Evolutionary conservation across 1,140 invertebrate genomes (phyloP), one percentile per base, ranked within the genome.

Genomic region (Araneus ventricosus): DNA sequence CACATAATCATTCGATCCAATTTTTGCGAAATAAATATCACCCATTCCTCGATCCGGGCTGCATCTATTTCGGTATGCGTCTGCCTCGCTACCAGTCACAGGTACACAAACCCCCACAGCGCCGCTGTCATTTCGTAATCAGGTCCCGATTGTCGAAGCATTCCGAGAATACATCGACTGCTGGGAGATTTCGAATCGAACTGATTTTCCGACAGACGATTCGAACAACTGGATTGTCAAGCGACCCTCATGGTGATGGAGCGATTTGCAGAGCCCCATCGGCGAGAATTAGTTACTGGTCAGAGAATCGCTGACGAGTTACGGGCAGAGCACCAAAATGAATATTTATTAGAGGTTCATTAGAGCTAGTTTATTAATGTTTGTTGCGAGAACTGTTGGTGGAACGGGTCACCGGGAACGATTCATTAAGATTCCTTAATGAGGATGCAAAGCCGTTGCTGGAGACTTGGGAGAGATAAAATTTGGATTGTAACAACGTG

Each of bases 281-380:
- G 27, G 7, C 6, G 27, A 17, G 10, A 70, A 70, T 70, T 30
- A 30, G 67, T 70, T 82, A 22, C 37, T 37, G 37, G 39, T 14
- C 37, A 82, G 0, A 39, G 24, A n/a, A 22, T n/a, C 5, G 79
- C 5, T 41, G 8, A 41, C 79, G n/a, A 45, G 3, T 17, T n/a
- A 45, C 20, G 22, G 3, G 37, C 17, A 17, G 22, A 41, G 3
- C 41, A 41, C 37, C 20, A 82, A 82, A 82, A 82, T 82, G 20
- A 39, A 82, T 41, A 41, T 82, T 82, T 82, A 82, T 82, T 45
- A 82, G 37, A 22, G 37, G 24, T 82, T 82, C 37, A 82, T 41
- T 39, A 39, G 37, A 5, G 39, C 24, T n/a, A 10, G 20, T 39
- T 41, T 82, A 82, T 82, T 82, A 24, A 82, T 82, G 79, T 75